Conservation (phyloP, 2,797 vertebrate genomes). For the Lagocephalus sceleratus region DNA sequence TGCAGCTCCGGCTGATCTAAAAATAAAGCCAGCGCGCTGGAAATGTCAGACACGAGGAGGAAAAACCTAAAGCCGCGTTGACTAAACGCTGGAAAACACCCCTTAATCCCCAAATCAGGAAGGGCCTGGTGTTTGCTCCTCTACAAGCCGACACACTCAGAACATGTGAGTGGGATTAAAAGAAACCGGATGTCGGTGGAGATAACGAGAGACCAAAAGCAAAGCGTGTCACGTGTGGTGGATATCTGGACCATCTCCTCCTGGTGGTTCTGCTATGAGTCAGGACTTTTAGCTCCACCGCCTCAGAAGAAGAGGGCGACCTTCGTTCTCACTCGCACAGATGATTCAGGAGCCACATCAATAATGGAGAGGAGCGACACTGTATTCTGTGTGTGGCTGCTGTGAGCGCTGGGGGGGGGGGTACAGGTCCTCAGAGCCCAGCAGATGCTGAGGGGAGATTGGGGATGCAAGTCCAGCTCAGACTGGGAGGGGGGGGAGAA, state of each 20-base stretch:
- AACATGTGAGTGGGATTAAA: too few relatives aligned
- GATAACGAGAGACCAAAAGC: too few relatives aligned
- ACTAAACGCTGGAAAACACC: conserved; percentile 9
- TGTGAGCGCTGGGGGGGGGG: too few relatives aligned
- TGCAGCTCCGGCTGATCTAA: too few relatives aligned
- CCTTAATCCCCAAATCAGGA: conserved; percentile 44
- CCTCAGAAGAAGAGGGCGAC: too few relatives aligned
- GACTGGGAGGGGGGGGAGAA: conserved; percentile 23
- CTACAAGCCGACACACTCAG: too few relatives aligned
- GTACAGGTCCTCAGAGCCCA: conserved; percentile 7
- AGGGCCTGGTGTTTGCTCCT: conserved; percentile 2
- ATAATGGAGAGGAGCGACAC: background rate
- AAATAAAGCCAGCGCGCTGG: background rate
- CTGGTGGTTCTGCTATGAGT: background rate
- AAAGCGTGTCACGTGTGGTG: too few relatives aligned
- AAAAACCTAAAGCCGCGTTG: background rate
- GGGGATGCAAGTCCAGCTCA: conserved; percentile 42
- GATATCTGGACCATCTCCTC: too few relatives aligned
- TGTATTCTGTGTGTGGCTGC: too few relatives aligned
- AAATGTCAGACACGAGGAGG: background rate
- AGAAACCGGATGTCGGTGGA: too few relatives aligned
- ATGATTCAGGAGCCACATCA: background rate
- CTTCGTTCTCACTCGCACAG: background rate
- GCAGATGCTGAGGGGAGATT: conserved; percentile 20
- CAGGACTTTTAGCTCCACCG: background rate